Evolutionary conservation across 2,888 invertebrate species (phyloP).

Genomic region (Scaptomyza cyrtandrae): DNA sequence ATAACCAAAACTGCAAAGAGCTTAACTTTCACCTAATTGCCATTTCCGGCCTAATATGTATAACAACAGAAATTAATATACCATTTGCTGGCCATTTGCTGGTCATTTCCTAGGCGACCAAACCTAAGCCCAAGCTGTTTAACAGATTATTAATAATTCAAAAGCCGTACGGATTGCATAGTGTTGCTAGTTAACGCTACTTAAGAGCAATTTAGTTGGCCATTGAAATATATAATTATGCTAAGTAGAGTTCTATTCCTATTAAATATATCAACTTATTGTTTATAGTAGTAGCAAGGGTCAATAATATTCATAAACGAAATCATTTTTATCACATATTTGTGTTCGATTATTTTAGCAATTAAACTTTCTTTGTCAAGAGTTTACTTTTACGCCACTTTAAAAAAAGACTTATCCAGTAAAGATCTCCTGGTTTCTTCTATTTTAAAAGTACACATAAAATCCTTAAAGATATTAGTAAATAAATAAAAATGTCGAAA

Average conservation of each 20-base stretch:
- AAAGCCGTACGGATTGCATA: slow-evolving; percentile 18
- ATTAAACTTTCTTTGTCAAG: neutral
- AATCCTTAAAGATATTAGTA: slow-evolving; percentile 11
- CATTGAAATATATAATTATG: slow-evolving; percentile 2
- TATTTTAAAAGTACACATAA: slow-evolving; percentile 7
- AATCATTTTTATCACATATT: too few species aligned
- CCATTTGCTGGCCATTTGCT: slow-evolving; percentile 27
- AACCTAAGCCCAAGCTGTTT: slow-evolving; percentile 28
- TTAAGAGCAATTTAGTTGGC: slow-evolving; percentile 14
- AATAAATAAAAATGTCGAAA: slow-evolving; percentile 1
- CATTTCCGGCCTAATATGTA: slow-evolving; percentile 29
- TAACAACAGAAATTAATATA: slow-evolving; percentile 42
- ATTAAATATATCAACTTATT: neutral
- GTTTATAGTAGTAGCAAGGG: neutral
- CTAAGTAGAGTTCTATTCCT: neutral
- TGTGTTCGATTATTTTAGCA: too few species aligned
- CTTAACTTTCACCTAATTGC: slow-evolving; percentile 23
- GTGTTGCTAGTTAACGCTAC: slow-evolving; percentile 12
- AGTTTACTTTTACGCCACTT: neutral
- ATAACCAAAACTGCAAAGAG: neutral
- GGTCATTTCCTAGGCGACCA: neutral
- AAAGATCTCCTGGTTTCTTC: neutral
- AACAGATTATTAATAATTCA: slow-evolving; percentile 58
- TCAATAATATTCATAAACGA: neutral
- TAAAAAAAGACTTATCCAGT: neutral